Evolutionary conservation across 2,113 vertebrate species (phyloP).

Genomic region (Otolemur garnettii): DNA sequence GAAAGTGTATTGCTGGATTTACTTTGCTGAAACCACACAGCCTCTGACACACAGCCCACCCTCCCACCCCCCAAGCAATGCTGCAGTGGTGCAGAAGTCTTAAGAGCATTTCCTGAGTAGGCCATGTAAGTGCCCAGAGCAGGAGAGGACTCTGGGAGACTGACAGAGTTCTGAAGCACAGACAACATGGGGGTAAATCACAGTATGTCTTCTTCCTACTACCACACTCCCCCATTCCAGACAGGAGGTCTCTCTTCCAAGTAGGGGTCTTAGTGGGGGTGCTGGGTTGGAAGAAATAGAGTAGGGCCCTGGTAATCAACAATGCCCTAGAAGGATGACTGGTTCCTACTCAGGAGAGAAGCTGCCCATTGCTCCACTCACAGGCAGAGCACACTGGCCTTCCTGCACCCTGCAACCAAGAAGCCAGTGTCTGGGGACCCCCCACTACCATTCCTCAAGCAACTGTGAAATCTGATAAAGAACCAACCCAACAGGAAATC

Average conservation of each 20-base stretch:
- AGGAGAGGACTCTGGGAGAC: background rate
- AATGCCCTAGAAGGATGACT: background rate
- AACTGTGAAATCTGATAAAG: background rate
- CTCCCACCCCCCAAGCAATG: no score
- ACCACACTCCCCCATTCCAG: background rate
- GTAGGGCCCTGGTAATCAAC: background rate
- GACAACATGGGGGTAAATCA: background rate
- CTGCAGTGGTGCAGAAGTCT: rapidly evolving
- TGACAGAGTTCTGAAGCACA: no score
- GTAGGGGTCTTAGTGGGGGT: no score
- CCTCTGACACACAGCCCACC: no score
- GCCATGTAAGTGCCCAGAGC: rapidly evolving
- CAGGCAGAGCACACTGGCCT: no score
- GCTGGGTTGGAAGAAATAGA: background rate
- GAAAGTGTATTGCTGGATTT: no score
- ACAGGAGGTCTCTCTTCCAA: background rate
- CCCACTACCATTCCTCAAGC: background rate
- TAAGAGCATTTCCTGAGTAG: background rate
- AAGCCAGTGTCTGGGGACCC: background rate
- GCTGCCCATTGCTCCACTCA: background rate
- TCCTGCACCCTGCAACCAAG: background rate
- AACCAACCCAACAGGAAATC: background rate
- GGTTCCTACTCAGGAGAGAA: no score
- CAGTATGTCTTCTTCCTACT: background rate
- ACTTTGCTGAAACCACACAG: background rate